These are phyloP conservation scores for Aromia moschata DNA, from an alignment of 2,888 invertebrate genomes.

Conservation along the genomic window DNA sequence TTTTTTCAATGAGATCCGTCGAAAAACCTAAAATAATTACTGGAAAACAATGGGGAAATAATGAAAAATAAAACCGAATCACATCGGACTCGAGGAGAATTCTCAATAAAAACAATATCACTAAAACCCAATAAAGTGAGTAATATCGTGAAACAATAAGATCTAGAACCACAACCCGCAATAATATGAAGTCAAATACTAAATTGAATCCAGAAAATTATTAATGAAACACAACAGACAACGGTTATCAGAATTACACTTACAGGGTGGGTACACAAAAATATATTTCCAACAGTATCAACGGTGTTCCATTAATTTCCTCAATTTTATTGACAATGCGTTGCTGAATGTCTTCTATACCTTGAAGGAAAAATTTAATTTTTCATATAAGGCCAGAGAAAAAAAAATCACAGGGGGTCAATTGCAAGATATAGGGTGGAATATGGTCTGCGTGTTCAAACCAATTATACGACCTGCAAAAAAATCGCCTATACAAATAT, in stretches of 20 bases:
- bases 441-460: no score
- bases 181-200: constrained; percentile 60
- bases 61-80: constrained; percentile 54
- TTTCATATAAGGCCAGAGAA: no score
- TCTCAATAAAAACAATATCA: constrained; percentile 58
- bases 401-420: no score
- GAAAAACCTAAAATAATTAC: constrained; percentile 53
- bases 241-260: constrained; percentile 42
- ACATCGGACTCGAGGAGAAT: constrained; percentile 49
- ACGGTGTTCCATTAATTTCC: no score
- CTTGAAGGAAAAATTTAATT: no score
- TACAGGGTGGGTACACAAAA: constrained; percentile 8
- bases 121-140: constrained; percentile 59
- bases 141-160: constrained; percentile 59
- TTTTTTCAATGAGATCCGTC: constrained; percentile 42
- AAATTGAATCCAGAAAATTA: constrained; percentile 61
- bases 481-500: no score
- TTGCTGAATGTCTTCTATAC: no score
- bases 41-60: constrained; percentile 56
- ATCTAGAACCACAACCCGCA: constrained; percentile 50
- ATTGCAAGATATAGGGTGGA: no score
- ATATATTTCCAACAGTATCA: no score
- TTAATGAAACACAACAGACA: constrained; percentile 61
- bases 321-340: no score
- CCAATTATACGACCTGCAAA: no score